Conservation (phyloP, 1,140 invertebrate species). For the Drosophila repletoides region DNA sequence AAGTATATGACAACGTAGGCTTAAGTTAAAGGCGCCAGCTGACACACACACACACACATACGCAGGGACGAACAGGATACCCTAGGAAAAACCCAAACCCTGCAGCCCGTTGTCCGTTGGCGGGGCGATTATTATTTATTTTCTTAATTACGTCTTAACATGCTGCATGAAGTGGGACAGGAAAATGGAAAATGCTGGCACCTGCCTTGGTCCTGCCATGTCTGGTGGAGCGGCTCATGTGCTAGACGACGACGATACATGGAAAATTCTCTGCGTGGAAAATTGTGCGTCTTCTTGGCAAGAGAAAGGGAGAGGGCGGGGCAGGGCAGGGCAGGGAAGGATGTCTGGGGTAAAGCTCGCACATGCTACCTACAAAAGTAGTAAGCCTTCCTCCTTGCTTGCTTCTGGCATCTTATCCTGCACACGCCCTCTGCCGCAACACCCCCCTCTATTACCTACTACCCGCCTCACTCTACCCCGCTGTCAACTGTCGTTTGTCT, state of each 20-base stretch:
- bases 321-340: no score
- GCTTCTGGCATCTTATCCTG: conserved; percentile 68
- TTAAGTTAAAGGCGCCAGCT: conserved; percentile 60
- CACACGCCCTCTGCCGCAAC: conserved; percentile 16
- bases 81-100: conserved; percentile 7
- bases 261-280: conserved; percentile 68
- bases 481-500: conserved; percentile 70
- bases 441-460: background rate
- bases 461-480: conserved; percentile 3
- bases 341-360: conserved; percentile 30
- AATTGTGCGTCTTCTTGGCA: conserved; percentile 54
- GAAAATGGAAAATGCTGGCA: conserved; percentile 9
- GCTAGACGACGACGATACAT: conserved; percentile 41
- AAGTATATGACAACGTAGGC: conserved; percentile 70
- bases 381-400: conserved; percentile 64
- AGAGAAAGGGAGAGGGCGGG: no score
- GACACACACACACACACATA: conserved; percentile 7
- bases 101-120: background rate
- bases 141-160: conserved; percentile 82
- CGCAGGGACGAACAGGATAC: background rate
- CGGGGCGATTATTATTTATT: conserved; percentile 81
- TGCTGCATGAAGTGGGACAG: conserved; percentile 55
- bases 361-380: conserved; percentile 63
- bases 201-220: conserved; percentile 29
- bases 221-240: conserved; percentile 54